These are phyloP conservation scores for Eospalax fontanierii DNA, from an alignment of 2,797 vertebrate genomes.

Conservation along the genomic window DNA sequence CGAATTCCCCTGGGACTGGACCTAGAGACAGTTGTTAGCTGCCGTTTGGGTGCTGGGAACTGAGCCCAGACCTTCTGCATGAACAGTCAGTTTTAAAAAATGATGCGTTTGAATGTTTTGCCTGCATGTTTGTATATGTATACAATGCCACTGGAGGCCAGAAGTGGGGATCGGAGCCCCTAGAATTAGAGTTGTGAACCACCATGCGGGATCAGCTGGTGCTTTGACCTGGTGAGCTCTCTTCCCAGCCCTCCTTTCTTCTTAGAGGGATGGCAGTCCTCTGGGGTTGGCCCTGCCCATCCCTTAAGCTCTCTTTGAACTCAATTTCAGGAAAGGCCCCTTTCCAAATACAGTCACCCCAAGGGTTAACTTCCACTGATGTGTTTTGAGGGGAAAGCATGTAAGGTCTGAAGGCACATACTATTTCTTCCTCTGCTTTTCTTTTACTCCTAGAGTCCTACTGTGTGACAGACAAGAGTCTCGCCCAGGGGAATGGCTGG, in stretches of 20 bases:
- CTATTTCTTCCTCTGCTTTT: not conserved
- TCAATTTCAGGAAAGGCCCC: not conserved
- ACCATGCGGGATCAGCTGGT: too few relatives aligned
- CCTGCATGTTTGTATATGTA: too few relatives aligned
- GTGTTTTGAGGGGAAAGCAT: not conserved
- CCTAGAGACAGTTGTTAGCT: too few relatives aligned
- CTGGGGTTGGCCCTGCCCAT: not conserved
- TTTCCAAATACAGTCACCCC: not conserved
- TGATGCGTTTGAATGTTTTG: too few relatives aligned
- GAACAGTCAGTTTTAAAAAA: too few relatives aligned
- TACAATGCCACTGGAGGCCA: too few relatives aligned
- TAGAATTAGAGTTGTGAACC: too few relatives aligned
- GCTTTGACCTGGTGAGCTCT: too few relatives aligned
- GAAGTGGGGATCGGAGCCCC: too few relatives aligned
- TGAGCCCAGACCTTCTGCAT: too few relatives aligned
- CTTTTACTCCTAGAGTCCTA: slow-evolving; percentile 80
- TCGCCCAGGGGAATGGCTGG: slow-evolving; percentile 89
- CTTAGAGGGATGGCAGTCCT: not conserved
- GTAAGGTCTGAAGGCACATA: not conserved
- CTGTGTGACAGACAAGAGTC: slow-evolving; percentile 91
- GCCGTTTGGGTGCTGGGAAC: too few relatives aligned
- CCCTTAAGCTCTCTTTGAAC: not conserved
- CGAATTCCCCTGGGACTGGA: too few relatives aligned
- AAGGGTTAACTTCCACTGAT: not conserved
- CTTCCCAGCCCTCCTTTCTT: not conserved